phyloP scores from a whole-genome alignment of 2,113 vertebrate species.

The Cebus imitator region DNA sequence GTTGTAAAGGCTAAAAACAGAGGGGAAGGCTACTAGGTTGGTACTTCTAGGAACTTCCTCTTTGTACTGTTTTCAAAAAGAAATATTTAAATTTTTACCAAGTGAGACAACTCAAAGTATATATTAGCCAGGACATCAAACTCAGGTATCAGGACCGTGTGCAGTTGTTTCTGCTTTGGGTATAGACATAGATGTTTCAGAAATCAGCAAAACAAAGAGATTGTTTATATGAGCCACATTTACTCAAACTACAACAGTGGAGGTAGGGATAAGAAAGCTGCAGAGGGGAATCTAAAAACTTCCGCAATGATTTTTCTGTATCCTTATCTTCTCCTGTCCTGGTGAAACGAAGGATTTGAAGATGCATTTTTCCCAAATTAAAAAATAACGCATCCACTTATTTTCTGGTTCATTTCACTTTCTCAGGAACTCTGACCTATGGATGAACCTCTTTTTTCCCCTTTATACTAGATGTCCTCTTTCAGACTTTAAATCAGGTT shows the following conservation, averaged over 20 bases:
- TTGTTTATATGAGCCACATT: not conserved
- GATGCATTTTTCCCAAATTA: not conserved
- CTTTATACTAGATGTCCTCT: not conserved
- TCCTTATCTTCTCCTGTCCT: not conserved
- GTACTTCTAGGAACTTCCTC: not conserved
- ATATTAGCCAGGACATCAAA: not conserved
- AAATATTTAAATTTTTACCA: not conserved
- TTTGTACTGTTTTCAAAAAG: not conserved
- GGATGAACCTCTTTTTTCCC: not conserved
- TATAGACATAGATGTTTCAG: not conserved
- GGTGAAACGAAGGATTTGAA: not conserved
- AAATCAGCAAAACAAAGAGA: not conserved
- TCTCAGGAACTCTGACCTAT: not conserved
- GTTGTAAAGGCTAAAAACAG: not conserved
- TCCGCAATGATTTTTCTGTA: not conserved
- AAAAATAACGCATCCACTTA: not conserved
- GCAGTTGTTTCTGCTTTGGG: not conserved
- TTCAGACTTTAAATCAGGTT: not conserved
- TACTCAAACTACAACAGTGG: not conserved
- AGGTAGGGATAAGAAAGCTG: not conserved
- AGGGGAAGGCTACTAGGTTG: not conserved
- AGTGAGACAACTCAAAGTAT: not conserved
- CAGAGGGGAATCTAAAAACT: not conserved
- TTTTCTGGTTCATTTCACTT: not conserved
- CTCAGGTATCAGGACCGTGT: not conserved